phyloP scores from a whole-genome alignment of 2,113 vertebrate species.

The Pelusios castaneus region DNA sequence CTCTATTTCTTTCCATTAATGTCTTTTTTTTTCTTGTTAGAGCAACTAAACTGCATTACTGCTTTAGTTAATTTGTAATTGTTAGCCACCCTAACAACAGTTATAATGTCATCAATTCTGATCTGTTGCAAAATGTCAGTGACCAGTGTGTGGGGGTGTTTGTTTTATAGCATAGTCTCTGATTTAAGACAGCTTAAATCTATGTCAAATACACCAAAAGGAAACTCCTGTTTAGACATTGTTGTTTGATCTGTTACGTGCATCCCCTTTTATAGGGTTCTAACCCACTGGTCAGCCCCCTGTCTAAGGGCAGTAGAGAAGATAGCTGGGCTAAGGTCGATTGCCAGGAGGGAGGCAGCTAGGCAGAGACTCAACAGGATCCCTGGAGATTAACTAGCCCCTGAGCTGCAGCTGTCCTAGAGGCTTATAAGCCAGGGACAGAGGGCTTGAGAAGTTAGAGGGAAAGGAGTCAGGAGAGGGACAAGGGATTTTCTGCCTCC shows the following conservation, averaged over 20 bases:
- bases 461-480: too few species aligned
- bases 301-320: too few species aligned
- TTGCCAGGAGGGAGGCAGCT: too few species aligned
- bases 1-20: not conserved
- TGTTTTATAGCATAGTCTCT: too few species aligned
- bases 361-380: too few species aligned
- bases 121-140: not conserved
- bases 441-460: too few species aligned
- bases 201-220: not conserved
- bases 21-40: not conserved
- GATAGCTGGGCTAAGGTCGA: too few species aligned
- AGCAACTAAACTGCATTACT: not conserved
- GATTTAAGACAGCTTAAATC: not conserved
- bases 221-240: not conserved
- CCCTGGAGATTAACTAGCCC: too few species aligned
- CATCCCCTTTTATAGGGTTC: not conserved
- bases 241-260: not conserved
- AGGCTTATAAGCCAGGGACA: too few species aligned
- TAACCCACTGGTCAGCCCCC: too few species aligned
- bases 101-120: not conserved
- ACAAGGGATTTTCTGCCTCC: too few species aligned
- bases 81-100: not conserved
- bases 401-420: too few species aligned
- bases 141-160: not conserved
- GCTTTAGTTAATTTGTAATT: not conserved